A percentile compares a stretch with the other conserved stretches of the same genome.
phyloP scores from a whole-genome alignment of 1,140 invertebrate species.

The Varroa destructor region DNA sequence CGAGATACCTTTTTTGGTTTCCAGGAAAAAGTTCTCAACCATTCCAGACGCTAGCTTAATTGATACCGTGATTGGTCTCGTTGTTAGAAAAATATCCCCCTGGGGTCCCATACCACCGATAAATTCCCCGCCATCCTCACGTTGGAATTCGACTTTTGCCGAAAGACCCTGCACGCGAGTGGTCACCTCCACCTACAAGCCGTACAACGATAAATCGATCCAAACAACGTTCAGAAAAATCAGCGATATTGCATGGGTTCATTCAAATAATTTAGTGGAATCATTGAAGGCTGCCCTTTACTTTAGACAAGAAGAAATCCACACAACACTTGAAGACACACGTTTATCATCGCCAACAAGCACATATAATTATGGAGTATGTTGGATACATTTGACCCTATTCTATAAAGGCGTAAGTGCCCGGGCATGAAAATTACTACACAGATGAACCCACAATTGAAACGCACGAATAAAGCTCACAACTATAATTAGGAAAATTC shows the following conservation, averaged over 20 bases:
- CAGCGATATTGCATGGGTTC: no score
- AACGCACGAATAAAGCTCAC: no score
- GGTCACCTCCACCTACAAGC: slow-evolving; percentile 33
- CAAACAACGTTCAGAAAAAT: not conserved
- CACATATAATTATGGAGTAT: not conserved
- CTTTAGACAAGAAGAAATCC: not conserved
- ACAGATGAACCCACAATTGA: no score
- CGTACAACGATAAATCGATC: slow-evolving; percentile 27
- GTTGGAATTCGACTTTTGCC: slow-evolving; percentile 33
- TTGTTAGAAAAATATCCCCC: slow-evolving; percentile 33
- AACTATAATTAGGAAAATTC: not conserved
- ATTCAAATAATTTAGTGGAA: not conserved
- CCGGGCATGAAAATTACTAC: no score
- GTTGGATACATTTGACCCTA: no score
- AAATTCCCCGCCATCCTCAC: slow-evolving; percentile 31
- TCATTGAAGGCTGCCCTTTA: no score
- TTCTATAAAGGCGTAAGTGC: no score
- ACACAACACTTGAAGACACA: not conserved
- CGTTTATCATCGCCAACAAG: not conserved
- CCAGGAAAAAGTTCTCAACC: slow-evolving; percentile 21
- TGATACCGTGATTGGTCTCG: slow-evolving; percentile 31
- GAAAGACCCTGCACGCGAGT: slow-evolving; percentile 31
- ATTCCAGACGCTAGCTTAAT: slow-evolving; percentile 34
- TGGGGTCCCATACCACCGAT: slow-evolving; percentile 33
- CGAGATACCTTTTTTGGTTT: slow-evolving; percentile 16